Conservation (phyloP, 2,797 vertebrate species). For the Tympanoctomys barrerae region DNA sequence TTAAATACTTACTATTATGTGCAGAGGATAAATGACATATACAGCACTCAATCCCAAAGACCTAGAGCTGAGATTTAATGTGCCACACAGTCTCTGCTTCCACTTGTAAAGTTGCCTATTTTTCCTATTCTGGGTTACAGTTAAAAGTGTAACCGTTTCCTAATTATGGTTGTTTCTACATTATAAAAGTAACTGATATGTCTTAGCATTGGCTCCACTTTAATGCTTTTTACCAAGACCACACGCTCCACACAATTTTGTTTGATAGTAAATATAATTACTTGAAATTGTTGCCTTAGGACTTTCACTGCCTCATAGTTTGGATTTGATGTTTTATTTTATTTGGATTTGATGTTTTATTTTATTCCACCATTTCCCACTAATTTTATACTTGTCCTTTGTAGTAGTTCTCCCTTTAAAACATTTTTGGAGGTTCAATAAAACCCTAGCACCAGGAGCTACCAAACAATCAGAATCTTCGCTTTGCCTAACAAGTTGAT, state of each 20-base stretch:
- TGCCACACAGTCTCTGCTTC: conserved; percentile 62
- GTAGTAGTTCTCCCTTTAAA: conserved; percentile 24
- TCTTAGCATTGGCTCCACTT: neutral
- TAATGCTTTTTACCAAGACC: conserved; percentile 23
- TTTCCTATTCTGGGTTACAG: conserved; percentile 58
- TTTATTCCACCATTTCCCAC: neutral
- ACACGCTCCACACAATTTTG: conserved; percentile 30
- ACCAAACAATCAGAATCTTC: conserved; percentile 37
- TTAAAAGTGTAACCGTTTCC: conserved; percentile 53
- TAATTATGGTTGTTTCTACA: conserved; percentile 59
- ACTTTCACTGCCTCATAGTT: neutral
- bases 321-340: conserved; percentile 24
- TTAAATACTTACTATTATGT: conserved; percentile 40
- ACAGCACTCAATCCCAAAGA: conserved; percentile 26
- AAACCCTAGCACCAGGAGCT: neutral
- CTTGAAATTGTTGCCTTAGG: neutral
- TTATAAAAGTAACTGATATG: conserved; percentile 57
- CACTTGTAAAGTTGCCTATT: conserved; percentile 59
- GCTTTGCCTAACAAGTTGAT: conserved; percentile 47
- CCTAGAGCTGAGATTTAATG: conserved; percentile 61
- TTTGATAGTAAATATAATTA: conserved; percentile 8
- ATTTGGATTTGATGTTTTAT: too few relatives aligned
- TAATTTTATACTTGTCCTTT: conserved; percentile 58
- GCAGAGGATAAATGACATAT: conserved; percentile 10
- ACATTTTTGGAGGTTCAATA: neutral